Conservation (phyloP, 2,888 invertebrate species). For the Tortricodes alternella region DNA sequence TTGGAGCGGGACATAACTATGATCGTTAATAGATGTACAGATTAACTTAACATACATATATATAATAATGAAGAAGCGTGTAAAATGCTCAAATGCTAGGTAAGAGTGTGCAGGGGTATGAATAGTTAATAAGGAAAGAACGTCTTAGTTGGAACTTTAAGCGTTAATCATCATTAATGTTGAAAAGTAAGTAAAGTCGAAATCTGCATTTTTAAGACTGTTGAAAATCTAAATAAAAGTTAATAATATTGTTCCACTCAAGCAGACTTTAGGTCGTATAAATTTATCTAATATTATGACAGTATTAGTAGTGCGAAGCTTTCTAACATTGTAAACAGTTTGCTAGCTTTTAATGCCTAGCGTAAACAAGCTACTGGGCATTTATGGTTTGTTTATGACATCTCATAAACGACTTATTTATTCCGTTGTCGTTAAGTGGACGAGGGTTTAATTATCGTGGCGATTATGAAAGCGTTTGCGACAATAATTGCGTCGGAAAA, state of each 20-base stretch:
- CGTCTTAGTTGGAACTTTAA: no score
- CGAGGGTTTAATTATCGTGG: slow-evolving; percentile 27
- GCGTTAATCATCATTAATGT: no score
- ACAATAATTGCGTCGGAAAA: slow-evolving; percentile 27
- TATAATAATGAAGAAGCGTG: no score
- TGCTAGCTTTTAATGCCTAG: slow-evolving; percentile 3
- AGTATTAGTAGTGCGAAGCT: background rate
- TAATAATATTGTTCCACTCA: no score
- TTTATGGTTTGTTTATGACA: slow-evolving; percentile 35
- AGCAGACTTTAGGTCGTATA: background rate
- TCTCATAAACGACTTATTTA: slow-evolving; percentile 37
- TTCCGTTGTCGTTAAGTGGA: slow-evolving; percentile 27
- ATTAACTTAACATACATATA: no score
- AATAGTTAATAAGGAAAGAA: background rate
- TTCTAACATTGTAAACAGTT: background rate
- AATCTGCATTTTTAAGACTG: no score
- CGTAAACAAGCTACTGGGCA: slow-evolving; percentile 7
- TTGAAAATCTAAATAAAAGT: no score
- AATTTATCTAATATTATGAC: no score
- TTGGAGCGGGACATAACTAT: slow-evolving; percentile 6
- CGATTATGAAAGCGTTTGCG: slow-evolving; percentile 30
- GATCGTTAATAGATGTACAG: slow-evolving; percentile 8
- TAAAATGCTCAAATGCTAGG: no score
- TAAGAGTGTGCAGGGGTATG: no score
- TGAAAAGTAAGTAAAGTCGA: no score